phyloP scores from a whole-genome alignment of 30 jellyfish, hydroid and myxozoan species.

The Haliclystus octoradiatus region DNA sequence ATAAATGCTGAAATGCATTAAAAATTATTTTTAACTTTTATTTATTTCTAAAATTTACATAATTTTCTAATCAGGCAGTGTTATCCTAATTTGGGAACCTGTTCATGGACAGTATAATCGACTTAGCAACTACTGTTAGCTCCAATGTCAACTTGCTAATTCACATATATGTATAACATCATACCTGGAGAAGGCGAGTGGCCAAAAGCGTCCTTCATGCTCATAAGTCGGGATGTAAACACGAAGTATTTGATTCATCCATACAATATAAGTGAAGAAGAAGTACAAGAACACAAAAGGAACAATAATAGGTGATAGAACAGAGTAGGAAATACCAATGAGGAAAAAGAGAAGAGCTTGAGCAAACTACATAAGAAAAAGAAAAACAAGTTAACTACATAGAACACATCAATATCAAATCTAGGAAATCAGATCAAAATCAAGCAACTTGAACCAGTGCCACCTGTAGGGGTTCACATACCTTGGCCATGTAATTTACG shows the following conservation, averaged over 20 bases:
- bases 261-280: conserved; percentile 51
- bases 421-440: not conserved
- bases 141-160: no score
- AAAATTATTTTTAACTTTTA: no score
- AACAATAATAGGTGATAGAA: conserved; percentile 80
- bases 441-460: not conserved
- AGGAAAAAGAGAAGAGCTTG: conserved; percentile 62
- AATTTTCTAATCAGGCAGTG: no score
- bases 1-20: no score
- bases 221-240: conserved; percentile 83
- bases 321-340: conserved; percentile 81
- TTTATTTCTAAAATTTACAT: no score
- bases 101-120: no score
- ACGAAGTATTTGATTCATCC: conserved; percentile 82
- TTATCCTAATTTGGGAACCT: no score
- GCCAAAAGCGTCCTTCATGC: conserved; percentile 90
- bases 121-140: no score
- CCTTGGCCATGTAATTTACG: conserved; percentile 46
- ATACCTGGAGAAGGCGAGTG: conserved; percentile 63
- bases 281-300: conserved; percentile 55
- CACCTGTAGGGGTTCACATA: conserved; percentile 23
- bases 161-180: no score
- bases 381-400: not conserved
- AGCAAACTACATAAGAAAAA: conserved; percentile 40
- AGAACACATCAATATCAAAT: not conserved